Evolutionary conservation across 1,140 invertebrate genomes (phyloP).

Genomic region (Bombyx mori): ASM3026992v2 NC_085116.1:9696001-9696500

Average conservation of each 20-base stretch:
- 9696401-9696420: background rate
- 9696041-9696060: too few species aligned
- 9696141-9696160: constrained; percentile 85
- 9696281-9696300: constrained; percentile 79
- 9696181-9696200: constrained; percentile 83
- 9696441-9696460: background rate
- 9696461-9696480: background rate
- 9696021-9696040: too few species aligned
- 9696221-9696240: constrained; percentile 82
- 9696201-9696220: constrained; percentile 80
- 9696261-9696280: constrained; percentile 86
- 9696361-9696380: constrained; percentile 87
- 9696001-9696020: too few species aligned
- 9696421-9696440: background rate
- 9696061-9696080: too few species aligned
- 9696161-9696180: constrained; percentile 91
- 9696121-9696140: too few species aligned
- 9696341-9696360: constrained; percentile 96
- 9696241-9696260: constrained; percentile 77
- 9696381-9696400: constrained; percentile 89
- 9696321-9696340: constrained; percentile 90
- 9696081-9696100: too few species aligned
- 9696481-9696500: background rate
- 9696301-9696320: constrained; percentile 84
- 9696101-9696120: too few species aligned